Percentiles rank a stretch among this genome's conserved stretches.
These are phyloP conservation scores for Episyrphus balteatus DNA, from an alignment of 1,140 invertebrate species.

Conservation along the genomic window DNA sequence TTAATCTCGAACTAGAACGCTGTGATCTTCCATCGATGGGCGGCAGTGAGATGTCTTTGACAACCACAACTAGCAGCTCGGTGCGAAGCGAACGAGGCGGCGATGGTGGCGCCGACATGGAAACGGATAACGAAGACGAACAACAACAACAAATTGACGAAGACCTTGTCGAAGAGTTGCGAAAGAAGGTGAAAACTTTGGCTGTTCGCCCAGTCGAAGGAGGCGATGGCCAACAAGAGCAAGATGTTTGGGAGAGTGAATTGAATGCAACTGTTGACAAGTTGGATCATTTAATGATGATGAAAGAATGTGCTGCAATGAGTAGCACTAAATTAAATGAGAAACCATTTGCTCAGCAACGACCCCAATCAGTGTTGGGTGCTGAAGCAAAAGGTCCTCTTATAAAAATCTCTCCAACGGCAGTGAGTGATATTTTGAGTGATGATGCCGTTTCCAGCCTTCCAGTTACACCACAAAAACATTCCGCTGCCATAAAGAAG, in stretches of 20 bases:
- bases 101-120: slow-evolving; percentile 8
- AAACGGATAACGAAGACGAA: slow-evolving; percentile 36
- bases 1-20: slow-evolving; percentile 28
- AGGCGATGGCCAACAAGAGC: slow-evolving; percentile 46
- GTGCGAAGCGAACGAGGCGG: background rate
- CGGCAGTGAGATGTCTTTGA: slow-evolving; percentile 28
- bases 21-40: slow-evolving; percentile 32
- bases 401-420: background rate
- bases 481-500: slow-evolving; percentile 21
- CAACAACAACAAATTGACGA: slow-evolving; percentile 11
- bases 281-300: slow-evolving; percentile 50
- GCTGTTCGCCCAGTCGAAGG: slow-evolving; percentile 50
- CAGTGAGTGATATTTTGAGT: background rate
- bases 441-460: slow-evolving; percentile 13
- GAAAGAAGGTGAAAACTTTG: slow-evolving; percentile 46
- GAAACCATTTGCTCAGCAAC: slow-evolving; percentile 13
- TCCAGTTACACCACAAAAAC: slow-evolving; percentile 28
- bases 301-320: slow-evolving; percentile 35
- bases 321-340: slow-evolving; percentile 15
- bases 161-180: slow-evolving; percentile 34
- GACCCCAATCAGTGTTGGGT: slow-evolving; percentile 23
- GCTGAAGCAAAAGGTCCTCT: slow-evolving; percentile 14
- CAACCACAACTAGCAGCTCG: slow-evolving; percentile 8
- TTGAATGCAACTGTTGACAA: slow-evolving; percentile 52
- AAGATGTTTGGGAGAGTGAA: slow-evolving; percentile 48